Conservation (phyloP, 2,888 invertebrate genomes). For the Ophonus ardosiacus region DNA sequence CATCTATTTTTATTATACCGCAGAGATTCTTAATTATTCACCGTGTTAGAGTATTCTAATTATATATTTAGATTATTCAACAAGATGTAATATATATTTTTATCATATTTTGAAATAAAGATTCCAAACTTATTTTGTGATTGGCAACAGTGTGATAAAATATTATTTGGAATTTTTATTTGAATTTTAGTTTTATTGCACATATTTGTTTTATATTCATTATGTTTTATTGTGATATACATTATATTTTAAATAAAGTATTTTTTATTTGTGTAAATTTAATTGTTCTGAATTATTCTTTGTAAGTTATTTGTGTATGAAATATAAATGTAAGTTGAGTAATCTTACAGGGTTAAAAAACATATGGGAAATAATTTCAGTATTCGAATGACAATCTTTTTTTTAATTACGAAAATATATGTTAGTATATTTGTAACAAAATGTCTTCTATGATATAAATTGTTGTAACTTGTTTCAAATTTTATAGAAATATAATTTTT, state of each 20-base stretch:
- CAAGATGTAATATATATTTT: constrained; percentile 17
- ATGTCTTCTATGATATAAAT: constrained; percentile 22
- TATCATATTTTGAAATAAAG: constrained; percentile 23
- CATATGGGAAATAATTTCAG: constrained; percentile 50
- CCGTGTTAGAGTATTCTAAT: constrained; percentile 30
- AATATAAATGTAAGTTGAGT: constrained; percentile 10
- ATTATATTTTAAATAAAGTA: constrained; percentile 46
- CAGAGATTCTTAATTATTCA: constrained; percentile 17
- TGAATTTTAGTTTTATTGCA: constrained; percentile 6
- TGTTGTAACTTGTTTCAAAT: constrained; percentile 25
- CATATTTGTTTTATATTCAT: constrained; percentile 37
- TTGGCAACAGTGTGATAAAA: background rate
- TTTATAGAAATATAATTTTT: constrained; percentile 38
- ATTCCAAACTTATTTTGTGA: constrained; percentile 7
- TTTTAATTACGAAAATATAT: constrained; percentile 14
- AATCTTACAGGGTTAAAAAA: constrained; percentile 47
- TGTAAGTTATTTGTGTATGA: constrained; percentile 3
- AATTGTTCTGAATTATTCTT: constrained; percentile 20
- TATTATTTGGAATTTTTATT: constrained; percentile 19
- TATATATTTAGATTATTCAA: constrained; percentile 16
- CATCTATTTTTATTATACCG: constrained; percentile 28
- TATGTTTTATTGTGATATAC: constrained; percentile 55
- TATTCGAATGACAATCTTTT: constrained; percentile 57
- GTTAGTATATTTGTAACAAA: constrained; percentile 14
- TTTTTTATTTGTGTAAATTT: constrained; percentile 46